Conservation (phyloP, 2,888 invertebrate genomes). For the Lithophane socia region DNA sequence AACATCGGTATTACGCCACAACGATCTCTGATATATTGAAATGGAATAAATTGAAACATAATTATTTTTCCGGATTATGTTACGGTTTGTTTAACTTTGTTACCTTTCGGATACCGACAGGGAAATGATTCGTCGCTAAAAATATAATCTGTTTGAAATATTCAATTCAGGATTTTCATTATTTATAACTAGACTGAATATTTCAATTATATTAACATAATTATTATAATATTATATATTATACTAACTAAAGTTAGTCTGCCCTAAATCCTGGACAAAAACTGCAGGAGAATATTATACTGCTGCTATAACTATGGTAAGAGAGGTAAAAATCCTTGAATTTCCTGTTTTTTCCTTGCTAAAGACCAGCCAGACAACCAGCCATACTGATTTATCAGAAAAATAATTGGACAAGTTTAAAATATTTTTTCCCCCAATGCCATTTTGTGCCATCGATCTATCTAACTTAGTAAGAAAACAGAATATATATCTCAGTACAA, state of each 20-base stretch:
- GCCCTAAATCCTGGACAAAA: neutral
- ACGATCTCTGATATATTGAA: slow-evolving; percentile 45
- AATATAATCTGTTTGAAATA: neutral
- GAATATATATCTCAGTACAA: slow-evolving; percentile 19
- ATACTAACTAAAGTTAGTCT: neutral
- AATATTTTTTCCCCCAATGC: neutral
- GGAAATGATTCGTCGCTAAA: neutral
- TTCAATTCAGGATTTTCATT: neutral
- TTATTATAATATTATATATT: too few species aligned
- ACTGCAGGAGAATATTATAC: neutral
- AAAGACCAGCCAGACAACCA: neutral
- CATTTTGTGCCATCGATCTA: neutral
- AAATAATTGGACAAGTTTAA: neutral
- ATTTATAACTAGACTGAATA: too few species aligned
- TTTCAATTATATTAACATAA: too few species aligned
- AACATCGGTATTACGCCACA: slow-evolving; percentile 13
- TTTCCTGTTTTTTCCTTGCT: neutral
- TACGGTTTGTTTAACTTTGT: slow-evolving; percentile 42
- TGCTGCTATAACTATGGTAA: neutral
- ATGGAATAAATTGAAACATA: slow-evolving; percentile 53
- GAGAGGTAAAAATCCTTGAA: too few species aligned
- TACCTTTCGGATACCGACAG: slow-evolving; percentile 8
- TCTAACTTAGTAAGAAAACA: slow-evolving; percentile 3
- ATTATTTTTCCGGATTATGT: slow-evolving; percentile 51
- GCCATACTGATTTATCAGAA: neutral